Evolutionary conservation across 2,888 invertebrate genomes (phyloP), one percentile per base, ranked within the genome.

Genomic region (Apamea epomidion): DNA sequence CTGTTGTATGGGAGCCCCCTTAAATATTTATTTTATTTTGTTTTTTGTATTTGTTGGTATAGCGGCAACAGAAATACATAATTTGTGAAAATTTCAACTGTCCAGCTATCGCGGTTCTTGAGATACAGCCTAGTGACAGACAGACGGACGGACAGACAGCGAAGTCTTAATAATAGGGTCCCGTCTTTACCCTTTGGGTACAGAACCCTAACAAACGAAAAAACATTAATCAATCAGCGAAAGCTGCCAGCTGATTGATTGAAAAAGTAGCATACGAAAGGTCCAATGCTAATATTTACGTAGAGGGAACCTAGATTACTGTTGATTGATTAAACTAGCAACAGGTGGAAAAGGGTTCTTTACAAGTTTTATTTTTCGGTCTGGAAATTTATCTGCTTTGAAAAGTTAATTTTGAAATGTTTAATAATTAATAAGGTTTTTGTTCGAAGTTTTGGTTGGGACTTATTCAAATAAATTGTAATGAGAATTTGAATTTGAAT

Each of bases 311-410:
- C 86, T 81, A 83, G 88, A 89, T 90, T 86, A 85, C 84, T 81
- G 79, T 85, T 91, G 92, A 92, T 91, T 91, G 91, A 92, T 92
- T 88, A 88, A 87, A 80, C 68, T 45, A 65, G 89, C 90, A 92
- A 91, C 91, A 92, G 87, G 90, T 89, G 62, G 60, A 14, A 76
- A 79, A 79, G 81, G 78, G 65, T 76, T 75, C 68, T 74, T 73
- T 67, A 42, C 1, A 65, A 70, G 25, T 62, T 62, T 42, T 68
- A 69, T 67, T 77, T 85, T 83, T 80, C 37, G 18, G 51, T 21
- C 68, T 86, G 72, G 67, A 74, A 58, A 73, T 74, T 77, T 69
- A 68, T 80, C 42, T 76, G 58, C n/a, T n/a, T 78, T 10, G 37
- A 65, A 72, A 84, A 84, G 80, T 76, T 70, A 64, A 85, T 86